Evolutionary conservation across 2,797 vertebrate species (phyloP), one percentile per base, ranked within the genome.

Genomic region (Helostoma temminkii): DNA sequence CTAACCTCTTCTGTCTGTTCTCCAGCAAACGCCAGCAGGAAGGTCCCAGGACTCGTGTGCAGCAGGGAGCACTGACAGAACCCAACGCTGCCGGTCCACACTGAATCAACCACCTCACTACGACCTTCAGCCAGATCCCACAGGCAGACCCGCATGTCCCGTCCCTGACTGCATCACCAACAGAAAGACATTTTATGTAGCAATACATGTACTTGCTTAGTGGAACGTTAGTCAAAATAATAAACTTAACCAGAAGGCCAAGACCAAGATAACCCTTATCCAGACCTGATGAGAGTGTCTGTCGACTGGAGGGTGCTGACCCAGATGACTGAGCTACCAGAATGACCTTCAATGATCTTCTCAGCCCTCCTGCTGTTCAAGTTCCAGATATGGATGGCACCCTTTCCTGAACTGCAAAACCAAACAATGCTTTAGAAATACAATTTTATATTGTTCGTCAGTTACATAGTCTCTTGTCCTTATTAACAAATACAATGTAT

Each of bases 121-220:
- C 96, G 94, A 72, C 95, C 96, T 88, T 96, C 96, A 0, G 90
- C 91, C 79, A 98, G 88, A 75, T 97, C 95, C 98, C 97, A 98
- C 57, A 95, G 24, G 61, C 93, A 94, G 81, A 99, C 91, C 53
- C 70, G 94, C 88, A 95, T 94, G 92, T 98, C 96, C 19, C 96
- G 95, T 12, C 96, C 98, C 89, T 99, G 98, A 73, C 98, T 99
- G 85, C 15, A 18, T 53, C 48, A 46, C n/a, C 24, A 14, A 80
- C 28, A 66, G 21, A 49, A 16, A 61, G 21, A 25, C 18, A 18
- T 36, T 47, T 48, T 7, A 55, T 26, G 32, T 1, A 41, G 12
- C 24, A 30, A 16, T n/a, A 5, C 6, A 34, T 14, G 1, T 22
- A 8, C 16, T 24, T 21, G n/a, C 32, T 39, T 19, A 9, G 15